Base-by-base conservation (phyloP, 2,113 vertebrate genomes). In the Odontophorus gujanensis region DNA sequence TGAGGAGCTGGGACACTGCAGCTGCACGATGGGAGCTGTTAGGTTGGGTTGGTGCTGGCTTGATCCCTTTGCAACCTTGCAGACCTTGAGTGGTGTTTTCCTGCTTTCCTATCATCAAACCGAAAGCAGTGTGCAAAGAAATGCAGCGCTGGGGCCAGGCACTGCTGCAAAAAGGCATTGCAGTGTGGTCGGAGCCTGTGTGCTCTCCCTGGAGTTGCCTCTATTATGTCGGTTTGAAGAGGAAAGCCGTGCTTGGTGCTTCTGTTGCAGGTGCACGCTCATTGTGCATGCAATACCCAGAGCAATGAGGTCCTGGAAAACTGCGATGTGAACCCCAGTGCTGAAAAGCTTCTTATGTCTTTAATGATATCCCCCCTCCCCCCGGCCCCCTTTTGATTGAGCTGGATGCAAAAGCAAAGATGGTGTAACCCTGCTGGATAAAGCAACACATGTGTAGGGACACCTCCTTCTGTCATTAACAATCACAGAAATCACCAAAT, bases 21-120 rank as follows among this genome's bases (percentile, higher is more conserved):
- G 36, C 61, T 26, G 9, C 11, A 28, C 17, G 21, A 3, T 2
- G 11, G 38, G 38, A 59, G 48, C 43, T 32, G 42, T 6, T 72
- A 14, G 11, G 14, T 11, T 8, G 40, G 19, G 45, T 75, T 65
- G 0, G 0, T 6, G 4, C 0, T 32, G 61, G 21, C 28, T 78
- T 15, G 21, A 62, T 58, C 18, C 45, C 1, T 2, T 40, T 36
- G 45, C 36, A 47, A 5, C 9, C 9, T 38, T 66, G 8, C 28
- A 62, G 51, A 62, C 34, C 8, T 47, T 47, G 15, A 20, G 40
- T 66, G 61, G 24, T 3, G 9, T 58, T n/a, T 58, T 21, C 57
- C n/a, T 34, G 61, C 11, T 40, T 62, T 62, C 36, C 19, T 43
- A 34, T 42, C 51, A 20, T 5, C 30, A 17, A 9, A 42, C 14